phyloP scores from a whole-genome alignment of 2,888 invertebrate genomes.

The Epirrhoe tristata region DNA sequence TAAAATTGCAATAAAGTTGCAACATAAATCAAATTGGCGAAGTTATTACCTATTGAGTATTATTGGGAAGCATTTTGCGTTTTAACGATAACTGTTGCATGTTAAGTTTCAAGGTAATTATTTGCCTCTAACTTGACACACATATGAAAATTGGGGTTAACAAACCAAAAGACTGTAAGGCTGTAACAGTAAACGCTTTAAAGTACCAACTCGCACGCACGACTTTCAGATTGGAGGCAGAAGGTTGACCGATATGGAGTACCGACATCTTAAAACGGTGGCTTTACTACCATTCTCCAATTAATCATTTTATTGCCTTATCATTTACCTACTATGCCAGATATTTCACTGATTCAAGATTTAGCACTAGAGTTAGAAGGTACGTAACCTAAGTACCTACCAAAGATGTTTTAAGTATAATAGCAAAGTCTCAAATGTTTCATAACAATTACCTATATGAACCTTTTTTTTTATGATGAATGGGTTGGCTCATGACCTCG shows the following conservation, averaged over 20 bases:
- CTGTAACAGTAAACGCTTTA: slow-evolving; percentile 12
- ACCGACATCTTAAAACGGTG: neutral
- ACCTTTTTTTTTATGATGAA: no score
- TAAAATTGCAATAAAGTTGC: slow-evolving; percentile 22
- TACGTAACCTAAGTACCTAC: no score
- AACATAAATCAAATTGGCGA: slow-evolving; percentile 9
- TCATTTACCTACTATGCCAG: no score
- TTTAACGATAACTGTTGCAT: slow-evolving; percentile 27
- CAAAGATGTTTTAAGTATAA: no score
- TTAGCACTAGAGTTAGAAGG: no score
- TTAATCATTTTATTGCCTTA: neutral
- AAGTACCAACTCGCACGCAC: slow-evolving; percentile 4
- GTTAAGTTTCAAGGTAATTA: slow-evolving; percentile 21
- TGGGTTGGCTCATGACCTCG: no score
- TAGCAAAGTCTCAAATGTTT: no score
- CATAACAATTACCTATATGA: no score
- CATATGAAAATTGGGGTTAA: slow-evolving; percentile 17
- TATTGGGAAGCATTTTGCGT: slow-evolving; percentile 19
- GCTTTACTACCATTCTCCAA: neutral
- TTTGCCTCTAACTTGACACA: slow-evolving; percentile 20
- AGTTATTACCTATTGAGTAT: slow-evolving; percentile 10
- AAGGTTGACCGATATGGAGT: slow-evolving; percentile 8
- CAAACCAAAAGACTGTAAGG: slow-evolving; percentile 15
- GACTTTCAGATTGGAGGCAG: slow-evolving; percentile 8
- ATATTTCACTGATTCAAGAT: no score